phyloP scores from a whole-genome alignment of 2,113 vertebrate genomes.

The Atherinomorus stipes region DNA sequence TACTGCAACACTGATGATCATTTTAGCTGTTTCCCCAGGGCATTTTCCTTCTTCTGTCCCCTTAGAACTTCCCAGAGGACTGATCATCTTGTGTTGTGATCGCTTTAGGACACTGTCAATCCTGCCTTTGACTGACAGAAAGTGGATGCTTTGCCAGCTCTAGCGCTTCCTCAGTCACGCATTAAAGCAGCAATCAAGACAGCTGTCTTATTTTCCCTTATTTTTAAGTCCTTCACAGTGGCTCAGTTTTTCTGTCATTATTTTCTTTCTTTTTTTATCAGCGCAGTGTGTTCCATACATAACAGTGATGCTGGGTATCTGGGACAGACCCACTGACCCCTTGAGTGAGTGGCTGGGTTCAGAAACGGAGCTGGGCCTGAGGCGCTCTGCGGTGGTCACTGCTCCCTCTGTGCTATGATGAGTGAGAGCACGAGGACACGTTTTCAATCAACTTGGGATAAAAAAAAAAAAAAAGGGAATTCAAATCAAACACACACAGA shows the following conservation, averaged over 20 bases:
- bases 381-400: neutral
- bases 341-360: neutral
- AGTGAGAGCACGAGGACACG: neutral
- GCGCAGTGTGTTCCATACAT: neutral
- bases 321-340: constrained; percentile 6
- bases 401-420: neutral
- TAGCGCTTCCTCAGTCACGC: neutral
- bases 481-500: neutral
- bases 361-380: neutral
- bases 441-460: constrained; percentile 4
- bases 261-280: too few relatives aligned
- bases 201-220: neutral
- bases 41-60: constrained; percentile 19
- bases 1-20: neutral
- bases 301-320: constrained; percentile 4
- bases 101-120: constrained; percentile 19
- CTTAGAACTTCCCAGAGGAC: constrained; percentile 24
- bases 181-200: neutral
- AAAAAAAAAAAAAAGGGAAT: neutral
- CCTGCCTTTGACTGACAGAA: constrained; percentile 12
- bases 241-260: neutral
- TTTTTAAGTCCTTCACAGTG: neutral
- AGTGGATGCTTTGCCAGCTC: neutral
- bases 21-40: neutral
- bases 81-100: constrained; percentile 10